phyloP scores from a whole-genome alignment of 2,797 vertebrate genomes.

The Hoplostethus mediterraneus region DNA sequence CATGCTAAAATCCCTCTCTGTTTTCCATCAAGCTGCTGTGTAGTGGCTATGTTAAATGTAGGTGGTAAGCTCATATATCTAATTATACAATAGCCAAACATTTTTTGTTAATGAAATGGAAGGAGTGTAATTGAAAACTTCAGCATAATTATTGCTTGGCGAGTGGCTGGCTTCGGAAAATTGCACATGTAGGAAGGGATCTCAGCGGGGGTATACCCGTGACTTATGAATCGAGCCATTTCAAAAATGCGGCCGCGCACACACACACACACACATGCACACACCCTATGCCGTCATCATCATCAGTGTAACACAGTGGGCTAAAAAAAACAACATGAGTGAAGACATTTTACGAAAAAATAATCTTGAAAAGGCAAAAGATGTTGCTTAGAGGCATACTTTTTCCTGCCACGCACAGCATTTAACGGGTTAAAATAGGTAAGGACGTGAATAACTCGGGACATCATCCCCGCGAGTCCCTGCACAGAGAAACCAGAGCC shows the following conservation, averaged over 20 bases:
- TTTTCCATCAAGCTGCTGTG: conserved; percentile 82
- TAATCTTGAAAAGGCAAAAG: not conserved
- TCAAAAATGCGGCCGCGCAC: conserved; percentile 61
- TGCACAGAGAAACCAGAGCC: conserved; percentile 66
- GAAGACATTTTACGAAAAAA: too few species aligned
- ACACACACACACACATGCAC: conserved; percentile 24
- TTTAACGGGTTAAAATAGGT: conserved; percentile 56
- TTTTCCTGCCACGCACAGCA: conserved; percentile 2
- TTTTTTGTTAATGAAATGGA: conserved; percentile 89
- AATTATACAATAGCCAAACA: conserved; percentile 89
- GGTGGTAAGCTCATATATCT: conserved; percentile 88
- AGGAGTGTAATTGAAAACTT: conserved; percentile 88
- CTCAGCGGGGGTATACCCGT: conserved; percentile 73
- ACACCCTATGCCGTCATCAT: conserved; percentile 46
- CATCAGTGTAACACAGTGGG: conserved; percentile 31
- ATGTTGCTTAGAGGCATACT: conserved; percentile 6
- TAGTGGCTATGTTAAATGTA: conserved; percentile 84
- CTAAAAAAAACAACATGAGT: conserved; percentile 36
- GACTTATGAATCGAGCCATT: conserved; percentile 78
- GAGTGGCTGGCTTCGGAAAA: conserved; percentile 80
- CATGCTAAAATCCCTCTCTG: conserved; percentile 75
- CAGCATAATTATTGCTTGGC: conserved; percentile 86
- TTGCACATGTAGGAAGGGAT: conserved; percentile 79
- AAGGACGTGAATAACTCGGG: conserved; percentile 62
- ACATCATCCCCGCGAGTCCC: conserved; percentile 70